A percentile compares a stretch with the other conserved stretches of the same genome.
Conservation (phyloP, 2,797 vertebrate genomes). For the Falco naumanni region DNA sequence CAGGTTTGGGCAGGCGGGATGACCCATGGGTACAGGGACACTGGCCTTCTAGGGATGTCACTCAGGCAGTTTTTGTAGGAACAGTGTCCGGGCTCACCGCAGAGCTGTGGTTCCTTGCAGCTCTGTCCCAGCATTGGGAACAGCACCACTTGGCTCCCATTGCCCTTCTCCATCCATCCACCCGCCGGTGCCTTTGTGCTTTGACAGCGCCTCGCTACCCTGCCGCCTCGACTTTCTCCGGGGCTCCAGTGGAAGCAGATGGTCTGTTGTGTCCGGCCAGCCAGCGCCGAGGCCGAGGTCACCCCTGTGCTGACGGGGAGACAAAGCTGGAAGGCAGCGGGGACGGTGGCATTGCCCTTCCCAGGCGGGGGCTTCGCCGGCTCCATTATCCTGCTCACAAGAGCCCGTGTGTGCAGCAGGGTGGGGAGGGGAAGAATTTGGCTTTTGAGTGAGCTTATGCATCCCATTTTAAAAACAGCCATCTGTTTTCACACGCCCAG, state of each 20-base stretch:
- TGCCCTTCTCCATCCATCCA: neutral
- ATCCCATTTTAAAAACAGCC: slow-evolving; percentile 1
- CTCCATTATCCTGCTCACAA: neutral
- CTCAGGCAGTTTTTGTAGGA: neutral
- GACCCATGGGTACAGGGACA: neutral
- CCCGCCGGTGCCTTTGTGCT: neutral
- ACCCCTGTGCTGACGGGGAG: neutral
- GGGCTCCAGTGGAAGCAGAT: slow-evolving; percentile 29
- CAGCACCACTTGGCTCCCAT: accelerated
- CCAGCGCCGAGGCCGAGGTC: neutral
- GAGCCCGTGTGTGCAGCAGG: neutral
- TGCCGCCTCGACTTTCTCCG: neutral
- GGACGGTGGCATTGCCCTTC: neutral
- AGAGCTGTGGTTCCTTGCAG: neutral
- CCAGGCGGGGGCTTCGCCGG: neutral
- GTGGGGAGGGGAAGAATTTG: slow-evolving; percentile 5
- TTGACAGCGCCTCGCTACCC: neutral
- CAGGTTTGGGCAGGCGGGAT: neutral
- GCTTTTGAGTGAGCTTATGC: slow-evolving; percentile 27
- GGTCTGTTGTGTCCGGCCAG: neutral
- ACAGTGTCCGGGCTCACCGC: accelerated
- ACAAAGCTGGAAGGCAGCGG: slow-evolving; percentile 6
- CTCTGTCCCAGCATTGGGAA: neutral
- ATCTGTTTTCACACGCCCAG: slow-evolving; percentile 41
- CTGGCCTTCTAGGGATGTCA: neutral